Base-by-base conservation (phyloP, 1,140 invertebrate genomes). In the Euura lappo region DNA sequence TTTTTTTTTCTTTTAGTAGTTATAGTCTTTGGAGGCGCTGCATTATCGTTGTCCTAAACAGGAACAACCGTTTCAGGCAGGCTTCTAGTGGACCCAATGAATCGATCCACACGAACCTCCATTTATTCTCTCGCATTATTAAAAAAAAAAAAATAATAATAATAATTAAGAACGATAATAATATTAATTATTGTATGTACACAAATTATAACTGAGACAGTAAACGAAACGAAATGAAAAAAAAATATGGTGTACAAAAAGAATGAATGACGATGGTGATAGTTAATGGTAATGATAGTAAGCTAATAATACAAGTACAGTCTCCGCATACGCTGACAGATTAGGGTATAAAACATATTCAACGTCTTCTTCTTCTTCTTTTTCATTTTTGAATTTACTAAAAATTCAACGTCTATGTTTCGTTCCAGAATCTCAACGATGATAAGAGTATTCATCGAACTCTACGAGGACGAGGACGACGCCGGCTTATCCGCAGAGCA, bases 11-110 rank as follows among this genome's bases (percentile, higher is more conserved):
- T n/a, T 11, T 70, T 28, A 28, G 28, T 28, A 28, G 28, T 28
- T 28, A 28, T 28, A 85, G 73, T 87, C 85, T 88, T 88, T 88
- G 85, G 86, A 87, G 85, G 85, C 79, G 86, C 85, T 86, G 85
- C 81, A 86, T 86, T 3, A 28, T 28, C 74, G 83, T 86, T 82
- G 84, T 70, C 84, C 78, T 79, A 60, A 73, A 73, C 11, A 72
- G 75, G 83, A 86, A 86, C 81, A 83, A 87, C 83, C 78, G 80
- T 83, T 83, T 84, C 82, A 28, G 28, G 28, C 28, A 86, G 84
- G 84, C 84, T 86, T 82, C 79, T 84, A 78, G 79, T 79, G 77
- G 28, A 28, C 1, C 28, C 28, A 28, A 28, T 28, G 28, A 28
- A 28, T 28, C 28, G 28, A 28, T 28, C 28, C 28, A 28, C 28